Evolutionary conservation across 2,888 invertebrate genomes (phyloP), one percentile per base, ranked within the genome.

Genomic region (Acanthopleura granulata): DNA sequence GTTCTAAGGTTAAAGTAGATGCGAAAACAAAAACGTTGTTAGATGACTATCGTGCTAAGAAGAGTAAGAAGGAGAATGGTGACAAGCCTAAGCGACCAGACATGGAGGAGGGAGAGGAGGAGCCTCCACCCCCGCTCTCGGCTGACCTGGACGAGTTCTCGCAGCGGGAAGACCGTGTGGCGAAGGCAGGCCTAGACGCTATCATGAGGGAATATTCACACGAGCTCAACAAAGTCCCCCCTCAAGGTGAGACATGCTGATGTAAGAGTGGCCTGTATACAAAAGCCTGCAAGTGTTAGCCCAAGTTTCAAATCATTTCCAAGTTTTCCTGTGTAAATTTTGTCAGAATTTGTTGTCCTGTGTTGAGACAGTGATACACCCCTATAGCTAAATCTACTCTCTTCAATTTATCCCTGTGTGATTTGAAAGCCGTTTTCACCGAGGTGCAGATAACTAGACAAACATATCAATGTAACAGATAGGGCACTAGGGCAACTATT

Each of bases 21-120:
- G 97, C 97, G 78, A 99, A 99, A 93, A 97, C 98, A 86, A 97
- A 97, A 93, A 94, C 95, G 76, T 94, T 97, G 79, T 93, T 99
- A 81, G 97, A 98, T 90, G 95, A 96, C 80, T 98, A 96, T 91
- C 97, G 97, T 93, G 79, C 79, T 73, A 85, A 89, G 79, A 86
- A 88, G 79, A 82, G 84, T 9, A 81, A 81, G 66, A 80, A 84
- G n/a, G 74, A 77, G 51, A 80, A 79, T n/a, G 82, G 83, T 27
- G 83, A 83, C 16, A 84, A 85, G 73, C 27, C 72, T 22, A 80
- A 84, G 72, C 78, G 87, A 84, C 81, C 83, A 49, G 79, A 78
- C 29, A 78, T 78, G 12, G 83, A 84, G 18, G 82, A 82, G n/a
- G 77, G 81, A 49, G 80, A 80, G 40, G 80, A 82, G 78, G 49